Evolutionary conservation across 2,888 invertebrate species (phyloP).

Genomic region (Dolichopus griseipennis): DNA sequence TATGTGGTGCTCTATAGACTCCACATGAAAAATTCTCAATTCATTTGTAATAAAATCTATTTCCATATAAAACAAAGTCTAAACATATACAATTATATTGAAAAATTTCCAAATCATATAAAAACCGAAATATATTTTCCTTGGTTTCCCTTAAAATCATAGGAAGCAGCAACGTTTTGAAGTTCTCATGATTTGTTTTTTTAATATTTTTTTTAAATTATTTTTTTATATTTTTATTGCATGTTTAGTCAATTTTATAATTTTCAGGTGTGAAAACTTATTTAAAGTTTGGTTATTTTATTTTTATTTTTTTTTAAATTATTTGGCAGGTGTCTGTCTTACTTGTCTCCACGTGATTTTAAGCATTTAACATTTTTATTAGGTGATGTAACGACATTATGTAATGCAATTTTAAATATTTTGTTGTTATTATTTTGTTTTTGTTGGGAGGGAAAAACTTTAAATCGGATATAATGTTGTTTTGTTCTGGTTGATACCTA

Average conservation of each 20-base stretch:
- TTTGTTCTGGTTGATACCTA: no score
- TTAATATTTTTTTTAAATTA: no score
- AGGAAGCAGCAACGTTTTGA: no score
- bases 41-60: no score
- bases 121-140: no score
- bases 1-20: no score
- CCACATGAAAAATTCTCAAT: no score
- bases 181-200: not conserved
- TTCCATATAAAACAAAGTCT: no score
- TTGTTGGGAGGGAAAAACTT: not conserved
- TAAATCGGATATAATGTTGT: not conserved
- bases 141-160: no score
- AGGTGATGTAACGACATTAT: not conserved
- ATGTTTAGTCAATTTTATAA: not conserved
- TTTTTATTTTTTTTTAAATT: not conserved
- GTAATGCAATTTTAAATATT: not conserved
- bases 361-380: slow-evolving; percentile 7
- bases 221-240: not conserved
- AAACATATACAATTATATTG: no score
- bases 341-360: slow-evolving; percentile 7
- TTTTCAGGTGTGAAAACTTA: slow-evolving; percentile 5
- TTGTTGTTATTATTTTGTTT: not conserved
- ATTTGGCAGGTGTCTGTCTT: slow-evolving; percentile 7
- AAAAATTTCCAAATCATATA: no score
- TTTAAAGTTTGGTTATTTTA: not conserved